Conservation (phyloP, 2,888 invertebrate species). For the Drosophila ochracea region DNA sequence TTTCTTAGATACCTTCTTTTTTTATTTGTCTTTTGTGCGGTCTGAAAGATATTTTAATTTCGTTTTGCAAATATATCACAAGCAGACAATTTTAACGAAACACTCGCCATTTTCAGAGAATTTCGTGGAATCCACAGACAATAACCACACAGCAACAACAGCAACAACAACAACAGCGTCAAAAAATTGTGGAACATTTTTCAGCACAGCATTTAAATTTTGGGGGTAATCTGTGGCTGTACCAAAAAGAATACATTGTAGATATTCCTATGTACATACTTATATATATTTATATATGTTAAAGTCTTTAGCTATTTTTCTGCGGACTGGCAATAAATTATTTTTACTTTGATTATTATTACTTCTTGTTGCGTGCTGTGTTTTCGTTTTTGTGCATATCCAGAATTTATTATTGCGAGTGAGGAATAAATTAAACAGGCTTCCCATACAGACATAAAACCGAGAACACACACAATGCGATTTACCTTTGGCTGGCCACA, state of each 20-base stretch:
- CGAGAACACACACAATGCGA: slow-evolving; percentile 24
- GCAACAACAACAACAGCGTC: background rate
- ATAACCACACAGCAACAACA: slow-evolving; percentile 40
- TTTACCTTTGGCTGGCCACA: slow-evolving; percentile 16
- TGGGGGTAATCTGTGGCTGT: slow-evolving; percentile 25
- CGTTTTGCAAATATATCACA: slow-evolving; percentile 51
- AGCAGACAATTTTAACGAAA: slow-evolving; percentile 48
- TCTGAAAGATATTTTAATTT: slow-evolving; percentile 82
- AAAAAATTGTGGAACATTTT: slow-evolving; percentile 41
- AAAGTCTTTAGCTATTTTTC: slow-evolving; percentile 50
- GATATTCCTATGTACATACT: slow-evolving; percentile 1
- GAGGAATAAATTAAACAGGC: slow-evolving; percentile 76
- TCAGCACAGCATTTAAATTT: slow-evolving; percentile 56
- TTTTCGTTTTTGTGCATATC: slow-evolving; percentile 48
- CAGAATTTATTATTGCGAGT: slow-evolving; percentile 66
- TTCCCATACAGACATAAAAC: slow-evolving; percentile 32
- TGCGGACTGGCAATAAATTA: slow-evolving; percentile 74
- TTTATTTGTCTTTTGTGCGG: slow-evolving; percentile 51
- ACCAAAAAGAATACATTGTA: slow-evolving; percentile 8
- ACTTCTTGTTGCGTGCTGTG: slow-evolving; percentile 68
- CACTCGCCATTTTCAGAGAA: slow-evolving; percentile 71
- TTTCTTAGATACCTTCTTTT: slow-evolving; percentile 29
- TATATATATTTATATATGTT: slow-evolving; percentile 14
- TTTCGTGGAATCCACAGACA: slow-evolving; percentile 64
- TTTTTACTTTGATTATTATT: slow-evolving; percentile 79